phyloP scores from a whole-genome alignment of 2,113 vertebrate species.

The Chionomys nivalis region DNA sequence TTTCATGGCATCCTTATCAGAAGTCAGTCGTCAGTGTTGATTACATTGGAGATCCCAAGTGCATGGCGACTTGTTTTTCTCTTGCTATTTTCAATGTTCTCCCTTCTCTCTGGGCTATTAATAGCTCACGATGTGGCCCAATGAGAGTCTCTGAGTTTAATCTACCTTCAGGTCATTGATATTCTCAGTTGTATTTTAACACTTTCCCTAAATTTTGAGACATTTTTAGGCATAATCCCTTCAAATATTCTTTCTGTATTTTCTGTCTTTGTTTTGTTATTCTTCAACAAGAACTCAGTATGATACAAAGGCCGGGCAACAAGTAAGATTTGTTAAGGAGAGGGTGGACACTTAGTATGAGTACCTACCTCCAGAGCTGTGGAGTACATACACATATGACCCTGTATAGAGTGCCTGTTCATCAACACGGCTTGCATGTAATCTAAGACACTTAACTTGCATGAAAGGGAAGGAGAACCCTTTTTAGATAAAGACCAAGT shows the following conservation, averaged over 20 bases:
- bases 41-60: background rate
- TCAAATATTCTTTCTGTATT: background rate
- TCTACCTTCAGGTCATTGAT: background rate
- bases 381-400: background rate
- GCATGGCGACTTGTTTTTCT: background rate
- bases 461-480: background rate
- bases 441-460: background rate
- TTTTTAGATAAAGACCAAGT: background rate
- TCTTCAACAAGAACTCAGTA: background rate
- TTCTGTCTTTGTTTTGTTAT: background rate
- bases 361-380: background rate
- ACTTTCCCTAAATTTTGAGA: background rate
- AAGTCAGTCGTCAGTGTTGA: background rate
- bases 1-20: background rate
- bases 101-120: background rate
- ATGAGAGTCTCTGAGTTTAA: background rate
- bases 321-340: background rate
- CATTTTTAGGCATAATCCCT: background rate
- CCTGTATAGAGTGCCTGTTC: background rate
- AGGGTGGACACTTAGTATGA: background rate
- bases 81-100: background rate
- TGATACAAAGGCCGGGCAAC: background rate
- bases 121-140: background rate
- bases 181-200: background rate
- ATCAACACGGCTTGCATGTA: background rate